Percentiles rank a stretch among this genome's conserved stretches.
These are phyloP conservation scores for Lophius piscatorius DNA, from an alignment of 2,113 vertebrate genomes.

Conservation along the genomic window DNA sequence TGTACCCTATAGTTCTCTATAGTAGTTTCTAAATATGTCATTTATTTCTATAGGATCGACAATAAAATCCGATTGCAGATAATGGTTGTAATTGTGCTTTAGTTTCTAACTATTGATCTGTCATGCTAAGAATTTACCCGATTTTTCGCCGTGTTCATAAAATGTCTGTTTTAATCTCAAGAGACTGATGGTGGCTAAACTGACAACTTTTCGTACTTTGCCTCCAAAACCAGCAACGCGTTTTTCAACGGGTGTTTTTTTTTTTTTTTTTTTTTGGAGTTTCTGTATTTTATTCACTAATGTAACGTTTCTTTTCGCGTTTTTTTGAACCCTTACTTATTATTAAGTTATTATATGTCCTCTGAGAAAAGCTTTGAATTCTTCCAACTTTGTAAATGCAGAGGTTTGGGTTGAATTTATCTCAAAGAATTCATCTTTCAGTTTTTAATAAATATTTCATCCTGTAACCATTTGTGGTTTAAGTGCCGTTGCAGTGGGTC, in stretches of 20 bases:
- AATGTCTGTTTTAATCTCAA: not conserved
- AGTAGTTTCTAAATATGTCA: not conserved
- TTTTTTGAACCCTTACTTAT: conserved; percentile 1
- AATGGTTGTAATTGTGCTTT: too few species aligned
- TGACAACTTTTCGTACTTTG: conserved; percentile 10
- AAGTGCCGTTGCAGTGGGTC: not conserved
- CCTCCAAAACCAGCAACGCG: not conserved
- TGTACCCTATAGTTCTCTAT: not conserved
- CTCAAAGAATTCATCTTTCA: not conserved
- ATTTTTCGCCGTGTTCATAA: not conserved
- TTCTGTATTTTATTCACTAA: not conserved
- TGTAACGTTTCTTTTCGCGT: not conserved
- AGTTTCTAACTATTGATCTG: conserved; percentile 8
- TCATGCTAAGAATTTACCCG: not conserved
- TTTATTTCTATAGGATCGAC: not conserved
- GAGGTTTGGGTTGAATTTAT: not conserved
- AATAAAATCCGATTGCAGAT: not conserved
- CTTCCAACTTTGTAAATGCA: not conserved
- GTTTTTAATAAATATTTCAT: not conserved
- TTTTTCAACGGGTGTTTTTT: too few species aligned
- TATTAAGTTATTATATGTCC: not conserved
- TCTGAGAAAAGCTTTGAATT: not conserved
- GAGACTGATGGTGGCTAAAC: not conserved
- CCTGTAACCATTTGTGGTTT: not conserved
- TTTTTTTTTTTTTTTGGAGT: not conserved